A percentile compares a stretch with the other conserved stretches of the same genome.
phyloP scores from a whole-genome alignment of 2,797 vertebrate genomes.

The Meda fulgida region DNA sequence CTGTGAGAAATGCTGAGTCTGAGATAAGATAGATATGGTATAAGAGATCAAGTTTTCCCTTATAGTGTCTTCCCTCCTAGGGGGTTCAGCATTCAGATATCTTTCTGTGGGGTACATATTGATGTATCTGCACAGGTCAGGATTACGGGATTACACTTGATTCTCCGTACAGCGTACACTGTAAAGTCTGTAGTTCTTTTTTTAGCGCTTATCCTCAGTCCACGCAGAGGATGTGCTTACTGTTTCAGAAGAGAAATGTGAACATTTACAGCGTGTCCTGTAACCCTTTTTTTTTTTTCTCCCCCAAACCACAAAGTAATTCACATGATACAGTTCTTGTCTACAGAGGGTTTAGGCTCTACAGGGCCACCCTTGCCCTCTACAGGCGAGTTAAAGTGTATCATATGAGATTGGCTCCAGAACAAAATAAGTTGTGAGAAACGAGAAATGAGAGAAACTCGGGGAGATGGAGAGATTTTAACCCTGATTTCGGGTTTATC shows the following conservation, averaged over 20 bases:
- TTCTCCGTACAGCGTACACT: background rate
- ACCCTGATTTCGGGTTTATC: background rate
- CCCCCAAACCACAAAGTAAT: conserved; percentile 57
- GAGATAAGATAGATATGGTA: conserved; percentile 26
- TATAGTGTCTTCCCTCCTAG: background rate
- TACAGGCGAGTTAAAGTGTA: conserved; percentile 37
- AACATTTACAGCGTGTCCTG: conserved; percentile 41
- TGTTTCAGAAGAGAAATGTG: conserved; percentile 40
- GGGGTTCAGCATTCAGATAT: conserved; percentile 1
- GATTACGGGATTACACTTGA: conserved; percentile 17
- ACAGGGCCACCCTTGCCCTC: conserved; percentile 51
- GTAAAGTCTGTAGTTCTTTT: background rate
- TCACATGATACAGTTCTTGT: conserved; percentile 53
- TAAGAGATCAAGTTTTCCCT: background rate
- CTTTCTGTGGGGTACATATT: conserved; percentile 11
- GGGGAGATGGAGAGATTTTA: conserved; percentile 15
- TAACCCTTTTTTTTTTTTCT: conserved; percentile 31
- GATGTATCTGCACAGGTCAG: conserved; percentile 38
- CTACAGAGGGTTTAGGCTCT: conserved; percentile 17
- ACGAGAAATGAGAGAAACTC: background rate
- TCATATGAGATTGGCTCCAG: conserved; percentile 55
- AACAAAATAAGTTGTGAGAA: conserved; percentile 56
- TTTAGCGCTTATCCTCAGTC: conserved; percentile 4
- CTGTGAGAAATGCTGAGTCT: background rate
- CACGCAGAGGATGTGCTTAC: conserved; percentile 25